A percentile compares a stretch with the other conserved stretches of the same genome.
These are phyloP conservation scores for Clivina fossor DNA, from an alignment of 2,888 invertebrate genomes.

Conservation along the genomic window DNA sequence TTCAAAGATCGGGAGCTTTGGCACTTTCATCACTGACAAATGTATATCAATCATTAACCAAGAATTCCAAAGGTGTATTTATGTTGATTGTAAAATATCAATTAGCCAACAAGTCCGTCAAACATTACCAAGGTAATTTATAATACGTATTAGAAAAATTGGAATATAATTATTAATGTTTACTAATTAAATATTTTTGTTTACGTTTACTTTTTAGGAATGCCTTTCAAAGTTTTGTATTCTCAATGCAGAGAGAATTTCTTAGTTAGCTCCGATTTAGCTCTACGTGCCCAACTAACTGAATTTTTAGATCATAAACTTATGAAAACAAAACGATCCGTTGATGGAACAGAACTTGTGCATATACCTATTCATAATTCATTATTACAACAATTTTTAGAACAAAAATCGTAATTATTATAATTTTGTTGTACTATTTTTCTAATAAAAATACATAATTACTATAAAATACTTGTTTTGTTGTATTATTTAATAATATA, in stretches of 20 bases:
- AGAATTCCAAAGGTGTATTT: conserved; percentile 85
- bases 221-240: conserved; percentile 87
- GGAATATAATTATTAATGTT: neutral
- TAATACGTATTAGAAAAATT: neutral
- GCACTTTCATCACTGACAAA: conserved; percentile 85
- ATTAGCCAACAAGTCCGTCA: conserved; percentile 69
- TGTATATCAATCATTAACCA: conserved; percentile 87
- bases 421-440: conserved; percentile 12
- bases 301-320: conserved; percentile 96
- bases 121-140: conserved; percentile 71
- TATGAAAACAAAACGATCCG: conserved; percentile 75
- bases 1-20: conserved; percentile 74
- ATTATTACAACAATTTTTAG: conserved; percentile 77
- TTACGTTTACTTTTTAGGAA: conserved; percentile 61
- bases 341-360: conserved; percentile 81
- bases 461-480: no score
- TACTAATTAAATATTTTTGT: conserved; percentile 12
- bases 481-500: no score
- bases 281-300: conserved; percentile 85
- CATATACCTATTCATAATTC: conserved; percentile 74
- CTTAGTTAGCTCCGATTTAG: conserved; percentile 89
- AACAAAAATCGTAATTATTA: conserved; percentile 51
- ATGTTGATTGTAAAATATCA: conserved; percentile 80
- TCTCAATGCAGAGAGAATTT: conserved; percentile 84
- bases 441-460: conserved; percentile 10